Evolutionary conservation across 2,113 vertebrate species (phyloP), one percentile per base, ranked within the genome.

Genomic region (Larimichthys crocea): DNA sequence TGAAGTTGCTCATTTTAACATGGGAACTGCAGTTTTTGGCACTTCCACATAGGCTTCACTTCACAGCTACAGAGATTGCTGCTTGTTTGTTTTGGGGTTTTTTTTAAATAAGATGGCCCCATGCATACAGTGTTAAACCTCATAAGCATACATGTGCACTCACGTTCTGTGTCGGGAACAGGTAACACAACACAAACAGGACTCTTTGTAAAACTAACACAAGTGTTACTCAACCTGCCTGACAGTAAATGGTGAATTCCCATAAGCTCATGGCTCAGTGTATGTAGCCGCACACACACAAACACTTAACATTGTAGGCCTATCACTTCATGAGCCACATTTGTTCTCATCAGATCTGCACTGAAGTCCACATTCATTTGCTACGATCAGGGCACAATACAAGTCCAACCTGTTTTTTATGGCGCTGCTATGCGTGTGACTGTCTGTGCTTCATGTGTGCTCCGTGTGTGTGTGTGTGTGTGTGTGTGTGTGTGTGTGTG

Each of bases 391-490:
- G 20, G 78, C 10, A 20, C 12, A 5, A 4, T 67, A 67, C 74
- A 74, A 72, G 83, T 84, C 49, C 56, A 89, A 86, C 76, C 87
- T 77, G 83, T 79, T 86, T 44, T 48, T 74, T 24, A 64, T n/a
- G 31, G 73, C 5, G 20, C 69, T 64, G 15, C 31, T 56, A 56
- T 59, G 55, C 55, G 15, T 75, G 52, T 79, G 31, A n/a, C 12
- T 66, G 46, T 68, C 31, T 52, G 3, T 76, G 26, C 64, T n/a
- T 35, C 26, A 4, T 22, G 31, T 74, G 52, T 70, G 48, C 48
- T 16, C 3, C 1, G 35, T 40, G 14, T 14, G 44, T 46, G 22
- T 53, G 10, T 64, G 55, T 40, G 57, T 29, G 29, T 29, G 29
- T 31, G 29, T 22, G 31, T 74, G 52, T 70, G 53, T 31, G 31